Conservation (phyloP, 2,113 vertebrate species). For the Nibea coibor region DNA sequence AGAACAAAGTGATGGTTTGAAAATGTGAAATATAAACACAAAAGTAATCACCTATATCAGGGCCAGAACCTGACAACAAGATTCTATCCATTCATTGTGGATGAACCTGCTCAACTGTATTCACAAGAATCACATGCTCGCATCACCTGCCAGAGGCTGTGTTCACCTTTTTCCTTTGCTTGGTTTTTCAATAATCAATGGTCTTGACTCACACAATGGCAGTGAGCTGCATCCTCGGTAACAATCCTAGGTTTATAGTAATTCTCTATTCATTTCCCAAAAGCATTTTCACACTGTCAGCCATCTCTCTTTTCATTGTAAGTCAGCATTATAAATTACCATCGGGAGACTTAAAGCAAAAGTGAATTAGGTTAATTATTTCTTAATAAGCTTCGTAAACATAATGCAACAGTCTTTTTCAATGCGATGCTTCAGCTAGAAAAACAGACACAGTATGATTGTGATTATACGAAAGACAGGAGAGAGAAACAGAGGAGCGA, state of each 20-base stretch:
- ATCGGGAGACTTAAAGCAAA: slow-evolving; percentile 53
- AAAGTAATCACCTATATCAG: not conserved
- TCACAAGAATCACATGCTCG: not conserved
- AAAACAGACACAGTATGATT: slow-evolving; percentile 1
- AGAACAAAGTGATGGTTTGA: not conserved
- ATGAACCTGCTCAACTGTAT: not conserved
- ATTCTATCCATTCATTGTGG: not conserved
- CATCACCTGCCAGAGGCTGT: not conserved
- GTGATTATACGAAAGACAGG: slow-evolving; percentile 7
- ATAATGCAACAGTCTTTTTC: slow-evolving; percentile 53
- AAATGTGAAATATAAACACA: not conserved
- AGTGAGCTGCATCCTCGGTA: slow-evolving; percentile 38
- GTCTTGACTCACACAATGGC: slow-evolving; percentile 13
- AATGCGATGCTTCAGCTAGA: slow-evolving; percentile 45
- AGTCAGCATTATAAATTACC: slow-evolving; percentile 48
- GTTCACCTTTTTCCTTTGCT: not conserved
- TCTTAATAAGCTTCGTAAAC: slow-evolving; percentile 72
- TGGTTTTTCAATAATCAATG: slow-evolving; percentile 32
- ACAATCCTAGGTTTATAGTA: slow-evolving; percentile 47
- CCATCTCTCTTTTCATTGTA: slow-evolving; percentile 54
- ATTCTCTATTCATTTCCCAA: slow-evolving; percentile 67
- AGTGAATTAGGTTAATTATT: slow-evolving; percentile 78
- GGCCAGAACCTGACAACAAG: not conserved
- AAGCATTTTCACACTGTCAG: slow-evolving; percentile 64
- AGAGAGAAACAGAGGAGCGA: not conserved